A percentile compares a stretch with the other conserved stretches of the same genome.
Conservation (phyloP, 2,797 vertebrate species). For the Oryzias dopingdopingensis region DNA sequence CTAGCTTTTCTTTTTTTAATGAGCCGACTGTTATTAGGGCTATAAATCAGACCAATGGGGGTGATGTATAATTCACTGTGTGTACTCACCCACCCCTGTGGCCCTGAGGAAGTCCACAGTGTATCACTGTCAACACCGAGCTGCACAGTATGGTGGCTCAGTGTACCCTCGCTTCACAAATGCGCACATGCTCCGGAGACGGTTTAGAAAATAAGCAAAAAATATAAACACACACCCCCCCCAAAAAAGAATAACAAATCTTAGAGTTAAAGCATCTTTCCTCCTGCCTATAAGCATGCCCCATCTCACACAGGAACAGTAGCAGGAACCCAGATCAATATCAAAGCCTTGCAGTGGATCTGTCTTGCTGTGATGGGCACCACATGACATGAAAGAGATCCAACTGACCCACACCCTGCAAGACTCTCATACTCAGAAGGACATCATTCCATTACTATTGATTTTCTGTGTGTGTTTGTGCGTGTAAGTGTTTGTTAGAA, state of each 20-base stretch:
- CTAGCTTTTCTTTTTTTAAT: constrained; percentile 92
- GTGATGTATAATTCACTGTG: constrained; percentile 99
- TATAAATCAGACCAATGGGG: constrained; percentile 98
- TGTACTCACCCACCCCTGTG: constrained; percentile 93
- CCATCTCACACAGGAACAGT: constrained; percentile 71
- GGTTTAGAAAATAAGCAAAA: constrained; percentile 23
- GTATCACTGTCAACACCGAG: constrained; percentile 93
- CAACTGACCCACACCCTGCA: constrained; percentile 90
- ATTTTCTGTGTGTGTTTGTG: constrained; percentile 65
- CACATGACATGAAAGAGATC: constrained; percentile 82
- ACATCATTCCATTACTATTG: constrained; percentile 95
- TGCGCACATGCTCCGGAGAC: constrained; percentile 2
- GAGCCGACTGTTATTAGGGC: constrained; percentile 98
- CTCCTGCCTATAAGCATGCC: constrained; percentile 27
- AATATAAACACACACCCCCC: not conserved
- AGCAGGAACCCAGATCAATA: constrained; percentile 85
- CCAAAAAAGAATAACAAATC: constrained; percentile 1
- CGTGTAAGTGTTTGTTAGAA: constrained; percentile 32
- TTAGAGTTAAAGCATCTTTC: constrained; percentile 7
- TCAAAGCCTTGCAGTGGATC: constrained; percentile 72
- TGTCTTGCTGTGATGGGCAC: constrained; percentile 78
- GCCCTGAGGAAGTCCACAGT: constrained; percentile 94
- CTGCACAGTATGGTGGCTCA: constrained; percentile 40
- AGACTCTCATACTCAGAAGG: constrained; percentile 89
- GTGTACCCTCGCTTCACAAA: constrained; percentile 25